Percentiles rank a stretch among this genome's conserved stretches.
Conservation (phyloP, 2,113 vertebrate species). For the Rhizomys pruinosus region DNA sequence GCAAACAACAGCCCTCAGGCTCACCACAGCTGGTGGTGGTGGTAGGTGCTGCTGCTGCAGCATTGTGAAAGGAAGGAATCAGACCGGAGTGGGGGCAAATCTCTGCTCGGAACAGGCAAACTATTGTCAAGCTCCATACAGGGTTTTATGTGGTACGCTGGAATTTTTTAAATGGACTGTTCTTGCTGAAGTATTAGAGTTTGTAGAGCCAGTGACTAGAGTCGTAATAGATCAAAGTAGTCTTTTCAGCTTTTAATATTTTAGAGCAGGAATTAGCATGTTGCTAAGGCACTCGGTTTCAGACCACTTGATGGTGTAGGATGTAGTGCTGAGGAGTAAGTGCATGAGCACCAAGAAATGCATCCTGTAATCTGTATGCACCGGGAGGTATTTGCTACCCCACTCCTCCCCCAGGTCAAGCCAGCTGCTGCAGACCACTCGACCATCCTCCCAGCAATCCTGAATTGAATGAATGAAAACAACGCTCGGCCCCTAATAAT, state of each 20-base stretch:
- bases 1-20: conserved; percentile 53
- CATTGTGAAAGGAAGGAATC: conserved; percentile 62
- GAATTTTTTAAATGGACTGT: conserved; percentile 45
- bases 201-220: conserved; percentile 53
- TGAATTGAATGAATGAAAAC: conserved; percentile 89
- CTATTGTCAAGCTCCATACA: conserved; percentile 53
- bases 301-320: conserved; percentile 75
- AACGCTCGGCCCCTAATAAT: conserved; percentile 89
- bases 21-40: too few species aligned
- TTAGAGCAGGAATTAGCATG: conserved; percentile 76
- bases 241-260: conserved; percentile 79
- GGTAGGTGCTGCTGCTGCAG: too few species aligned
- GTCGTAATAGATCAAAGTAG: conserved; percentile 47
- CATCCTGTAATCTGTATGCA: conserved; percentile 85
- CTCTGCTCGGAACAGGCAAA: conserved; percentile 67
- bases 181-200: conserved; percentile 56
- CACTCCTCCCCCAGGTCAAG: conserved; percentile 83
- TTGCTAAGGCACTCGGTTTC: conserved; percentile 78
- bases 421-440: conserved; percentile 88
- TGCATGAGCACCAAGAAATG: conserved; percentile 67
- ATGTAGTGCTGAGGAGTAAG: conserved; percentile 65
- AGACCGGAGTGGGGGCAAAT: conserved; percentile 51
- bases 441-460: conserved; percentile 87
- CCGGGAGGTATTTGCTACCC: conserved; percentile 82
- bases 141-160: conserved; percentile 73